Percentiles rank a stretch among this genome's conserved stretches.
Evolutionary conservation across 1,140 invertebrate genomes (phyloP).

Genomic region (Neomicropteryx cornuta): DNA sequence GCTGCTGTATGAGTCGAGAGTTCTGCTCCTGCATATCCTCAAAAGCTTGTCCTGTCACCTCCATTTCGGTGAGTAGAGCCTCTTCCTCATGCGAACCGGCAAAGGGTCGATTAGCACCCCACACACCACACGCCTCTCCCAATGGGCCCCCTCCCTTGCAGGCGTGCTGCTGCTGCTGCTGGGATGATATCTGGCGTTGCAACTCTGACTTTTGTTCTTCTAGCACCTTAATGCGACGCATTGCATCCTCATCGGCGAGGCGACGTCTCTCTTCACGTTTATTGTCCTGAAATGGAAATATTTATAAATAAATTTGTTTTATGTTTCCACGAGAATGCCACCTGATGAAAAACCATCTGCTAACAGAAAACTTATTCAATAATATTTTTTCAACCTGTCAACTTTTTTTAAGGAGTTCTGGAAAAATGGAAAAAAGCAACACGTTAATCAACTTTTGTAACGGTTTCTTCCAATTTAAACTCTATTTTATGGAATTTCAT

Average conservation of each 20-base stretch:
- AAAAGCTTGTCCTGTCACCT: conserved; percentile 97
- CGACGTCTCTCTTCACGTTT: conserved; percentile 88
- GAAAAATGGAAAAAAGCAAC: too few relatives aligned
- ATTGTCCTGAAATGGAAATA: conserved; percentile 61
- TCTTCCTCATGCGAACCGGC: conserved; percentile 83
- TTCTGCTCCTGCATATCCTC: conserved; percentile 99
- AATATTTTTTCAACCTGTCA: too few relatives aligned
- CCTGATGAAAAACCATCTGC: too few relatives aligned
- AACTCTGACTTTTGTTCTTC: conserved; percentile 83
- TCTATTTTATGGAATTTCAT: too few relatives aligned
- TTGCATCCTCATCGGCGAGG: conserved; percentile 87
- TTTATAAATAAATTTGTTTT: background rate
- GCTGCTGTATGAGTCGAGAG: conserved; percentile 87
- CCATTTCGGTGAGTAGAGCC: conserved; percentile 95
- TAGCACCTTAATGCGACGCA: conserved; percentile 88
- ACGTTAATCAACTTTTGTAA: too few relatives aligned
- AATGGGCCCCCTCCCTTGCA: conserved; percentile 25
- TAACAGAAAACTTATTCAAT: too few relatives aligned
- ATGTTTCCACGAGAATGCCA: too few relatives aligned
- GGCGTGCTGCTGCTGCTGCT: conserved; percentile 33
- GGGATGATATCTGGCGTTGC: conserved; percentile 71
- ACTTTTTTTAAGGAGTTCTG: too few relatives aligned
- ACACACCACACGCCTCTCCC: too few relatives aligned
- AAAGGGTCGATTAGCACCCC: conserved; percentile 46
- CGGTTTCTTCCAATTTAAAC: too few relatives aligned